Percentiles rank a stretch among this genome's conserved stretches.
Evolutionary conservation across 2,888 invertebrate genomes (phyloP).

Genomic region (Ernsta delagoae): DNA sequence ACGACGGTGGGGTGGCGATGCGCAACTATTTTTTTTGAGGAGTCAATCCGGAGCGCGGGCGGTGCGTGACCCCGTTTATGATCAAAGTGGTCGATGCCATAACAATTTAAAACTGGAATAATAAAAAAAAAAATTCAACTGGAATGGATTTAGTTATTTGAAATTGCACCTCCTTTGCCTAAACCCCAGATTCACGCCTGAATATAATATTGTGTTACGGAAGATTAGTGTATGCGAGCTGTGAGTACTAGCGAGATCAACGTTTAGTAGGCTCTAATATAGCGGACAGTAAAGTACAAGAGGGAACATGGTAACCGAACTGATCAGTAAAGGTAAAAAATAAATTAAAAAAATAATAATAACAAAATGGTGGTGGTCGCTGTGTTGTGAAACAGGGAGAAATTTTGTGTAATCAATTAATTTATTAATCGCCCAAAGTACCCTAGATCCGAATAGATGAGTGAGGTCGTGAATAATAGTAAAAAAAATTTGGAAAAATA

Average conservation of each 20-base stretch:
- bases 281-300: slow-evolving; percentile 45
- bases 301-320: slow-evolving; percentile 42
- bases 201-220: slow-evolving; percentile 35
- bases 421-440: slow-evolving; percentile 68
- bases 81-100: no score
- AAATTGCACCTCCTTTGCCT: not conserved
- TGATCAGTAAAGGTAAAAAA: slow-evolving; percentile 16
- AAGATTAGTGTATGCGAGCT: slow-evolving; percentile 66
- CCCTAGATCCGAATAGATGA: slow-evolving; percentile 70
- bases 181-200: not conserved
- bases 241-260: slow-evolving; percentile 57
- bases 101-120: no score
- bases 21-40: no score
- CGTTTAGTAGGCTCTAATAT: slow-evolving; percentile 70
- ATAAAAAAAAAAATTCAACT: no score
- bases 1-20: no score
- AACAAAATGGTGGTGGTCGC: slow-evolving; percentile 46
- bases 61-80: no score
- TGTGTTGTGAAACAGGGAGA: slow-evolving; percentile 66
- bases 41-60: no score
- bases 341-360: slow-evolving; percentile 1
- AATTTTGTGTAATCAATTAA: slow-evolving; percentile 56
- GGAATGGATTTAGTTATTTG: no score
- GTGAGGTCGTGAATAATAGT: slow-evolving; percentile 48
- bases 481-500: slow-evolving; percentile 67